Percentiles rank a stretch among this genome's conserved stretches.
These are phyloP conservation scores for Stegostoma tigrinum DNA, from an alignment of 2,113 vertebrate species.

Conservation along the genomic window DNA sequence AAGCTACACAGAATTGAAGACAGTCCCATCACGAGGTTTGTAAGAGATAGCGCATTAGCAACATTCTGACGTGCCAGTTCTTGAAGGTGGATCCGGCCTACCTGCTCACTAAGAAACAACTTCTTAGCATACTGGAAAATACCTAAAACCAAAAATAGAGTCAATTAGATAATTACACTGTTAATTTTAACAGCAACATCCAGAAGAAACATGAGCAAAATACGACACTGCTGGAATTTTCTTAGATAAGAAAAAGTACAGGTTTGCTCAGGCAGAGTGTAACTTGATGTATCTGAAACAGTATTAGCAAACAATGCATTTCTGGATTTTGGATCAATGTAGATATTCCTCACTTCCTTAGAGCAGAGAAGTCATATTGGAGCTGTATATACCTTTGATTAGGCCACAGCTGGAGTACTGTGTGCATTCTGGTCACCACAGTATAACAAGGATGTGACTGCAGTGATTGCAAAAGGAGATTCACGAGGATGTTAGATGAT, in stretches of 20 bases:
- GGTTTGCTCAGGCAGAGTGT: not conserved
- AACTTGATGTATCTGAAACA: constrained; percentile 24
- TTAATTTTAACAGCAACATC: not conserved
- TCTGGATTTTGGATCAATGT: constrained; percentile 11
- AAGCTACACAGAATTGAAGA: constrained; percentile 79
- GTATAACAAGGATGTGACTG: too few relatives aligned
- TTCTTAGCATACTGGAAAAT: constrained; percentile 62
- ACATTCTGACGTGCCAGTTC: constrained; percentile 76
- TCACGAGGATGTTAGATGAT: too few relatives aligned
- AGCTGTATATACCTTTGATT: too few relatives aligned
- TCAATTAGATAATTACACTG: constrained; percentile 28
- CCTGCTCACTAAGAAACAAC: constrained; percentile 55
- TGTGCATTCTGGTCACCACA: too few relatives aligned
- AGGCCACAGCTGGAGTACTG: too few relatives aligned
- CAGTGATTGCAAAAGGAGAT: too few relatives aligned
- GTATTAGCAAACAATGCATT: constrained; percentile 24
- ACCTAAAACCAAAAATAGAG: constrained; percentile 57
- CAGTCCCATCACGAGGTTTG: constrained; percentile 79
- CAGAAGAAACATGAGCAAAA: not conserved
- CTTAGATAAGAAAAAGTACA: not conserved
- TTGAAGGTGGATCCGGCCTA: constrained; percentile 49
- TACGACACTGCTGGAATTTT: not conserved
- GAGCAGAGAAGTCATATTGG: too few relatives aligned
- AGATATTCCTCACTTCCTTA: not conserved
- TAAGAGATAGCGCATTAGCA: constrained; percentile 71